Base-by-base conservation (phyloP, 35 echinoderm and acorn worm species). In the Patiria miniata region DNA sequence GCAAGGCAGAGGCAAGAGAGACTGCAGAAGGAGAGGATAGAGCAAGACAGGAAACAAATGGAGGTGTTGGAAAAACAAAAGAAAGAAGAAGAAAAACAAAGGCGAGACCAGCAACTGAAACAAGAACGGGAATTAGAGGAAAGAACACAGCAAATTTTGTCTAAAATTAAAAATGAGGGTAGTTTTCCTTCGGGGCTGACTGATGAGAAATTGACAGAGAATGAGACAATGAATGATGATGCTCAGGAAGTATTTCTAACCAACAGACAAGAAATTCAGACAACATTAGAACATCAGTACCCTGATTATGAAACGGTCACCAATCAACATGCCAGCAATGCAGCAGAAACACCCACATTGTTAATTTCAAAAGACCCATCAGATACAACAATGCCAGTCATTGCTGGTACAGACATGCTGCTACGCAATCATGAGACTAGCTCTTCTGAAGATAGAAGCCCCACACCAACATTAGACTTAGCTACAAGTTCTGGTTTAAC, bases 81-180 rank as follows among this genome's bases (percentile, higher is more conserved):
- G 51, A 39, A 50, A 30, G 58, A 88, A 50, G 84, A 80, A 37
- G 78, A 77, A 18, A 81, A 91, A 60, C 85, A 90, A 51, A 84
- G 88, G 50, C 85, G 87, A 51, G 88, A 93, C 56, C 52, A 85
- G 38, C 51, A 36, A 42, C 53, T 40, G 44, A 97, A 79, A 58
- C 65, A 93, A 39, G 37, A 92, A 79, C 21, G 53, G 28, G 87
- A 91, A 57, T 40, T 97, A 69, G 88, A 97, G 37, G 47, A 78
- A 30, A 93, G 90, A 82, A 89, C 87, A 50, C 78, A 97, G 78
- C 91, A 97, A 42, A 97, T 97, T 61, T 77, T 97, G 69, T 80
- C 84, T 18, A 93, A 93, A 73, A 97, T 97, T 34, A 80, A 86
- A 79, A 78, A 57, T 17, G 93, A 95, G 61, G 12, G 4, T 6